Percentiles rank a stretch among this genome's conserved stretches.
phyloP scores from a whole-genome alignment of 2,888 invertebrate species.

The Myathropa florea region DNA sequence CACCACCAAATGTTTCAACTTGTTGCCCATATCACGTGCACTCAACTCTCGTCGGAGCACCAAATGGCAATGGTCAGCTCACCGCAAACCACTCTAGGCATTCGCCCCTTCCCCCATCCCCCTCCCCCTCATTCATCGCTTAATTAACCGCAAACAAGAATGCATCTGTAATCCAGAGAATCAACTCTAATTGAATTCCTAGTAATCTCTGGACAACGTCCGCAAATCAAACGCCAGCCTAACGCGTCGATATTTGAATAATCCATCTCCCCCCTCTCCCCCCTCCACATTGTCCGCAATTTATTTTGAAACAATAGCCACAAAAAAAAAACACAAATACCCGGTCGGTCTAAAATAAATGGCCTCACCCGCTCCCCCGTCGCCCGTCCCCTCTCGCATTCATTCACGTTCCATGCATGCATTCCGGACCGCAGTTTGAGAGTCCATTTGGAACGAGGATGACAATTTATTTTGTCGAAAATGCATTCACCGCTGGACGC shows the following conservation, averaged over 20 bases:
- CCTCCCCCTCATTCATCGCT: background rate
- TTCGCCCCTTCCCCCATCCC: too few relatives aligned
- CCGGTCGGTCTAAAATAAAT: background rate
- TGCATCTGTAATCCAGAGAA: conserved; percentile 31
- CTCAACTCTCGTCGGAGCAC: background rate
- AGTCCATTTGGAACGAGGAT: conserved; percentile 1
- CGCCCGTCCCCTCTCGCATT: too few relatives aligned
- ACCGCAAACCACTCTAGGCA: too few relatives aligned
- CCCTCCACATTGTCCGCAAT: background rate
- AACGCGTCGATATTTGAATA: conserved; percentile 13
- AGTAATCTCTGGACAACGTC: conserved; percentile 15
- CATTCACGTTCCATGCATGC: background rate
- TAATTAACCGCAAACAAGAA: conserved; percentile 15
- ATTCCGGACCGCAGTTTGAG: background rate
- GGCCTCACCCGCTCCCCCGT: background rate
- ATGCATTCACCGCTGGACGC: background rate
- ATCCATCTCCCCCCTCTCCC: conserved; percentile 7
- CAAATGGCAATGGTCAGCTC: background rate
- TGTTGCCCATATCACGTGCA: background rate
- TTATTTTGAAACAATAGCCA: background rate
- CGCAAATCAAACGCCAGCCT: background rate
- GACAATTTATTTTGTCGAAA: background rate
- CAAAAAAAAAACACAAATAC: background rate
- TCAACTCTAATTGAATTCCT: conserved; percentile 28
- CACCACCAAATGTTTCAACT: too few relatives aligned